Base-by-base conservation (phyloP, 1,140 invertebrate species). In the Zaprionus vittiger region DNA sequence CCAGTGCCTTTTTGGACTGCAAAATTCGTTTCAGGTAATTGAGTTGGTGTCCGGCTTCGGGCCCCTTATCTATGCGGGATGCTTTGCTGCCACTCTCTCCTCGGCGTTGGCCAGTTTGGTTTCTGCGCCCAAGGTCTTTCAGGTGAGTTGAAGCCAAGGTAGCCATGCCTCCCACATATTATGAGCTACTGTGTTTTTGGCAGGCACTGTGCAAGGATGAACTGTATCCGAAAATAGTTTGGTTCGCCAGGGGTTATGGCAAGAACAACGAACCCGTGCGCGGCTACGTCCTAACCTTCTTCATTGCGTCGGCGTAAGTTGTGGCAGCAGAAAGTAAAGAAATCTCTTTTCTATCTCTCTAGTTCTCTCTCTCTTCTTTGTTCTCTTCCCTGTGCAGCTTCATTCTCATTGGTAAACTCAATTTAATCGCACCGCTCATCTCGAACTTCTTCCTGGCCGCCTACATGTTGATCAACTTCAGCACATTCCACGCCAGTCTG, bases 371-470 rank as follows among this genome's bases (percentile, higher is more conserved):
- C 31, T 34, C 24, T 3, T 22, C 37, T 28, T 49, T 59, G 41
- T n/a, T 67, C 6, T 1, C 41, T 4, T 1, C 11, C 15, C 11
- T 4, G 47, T 81, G 62, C 68, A 91, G 83, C 56, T 93, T 91
- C 75, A 93, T 92, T 57, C 86, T 95, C 94, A 78, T 93, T 96
- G 97, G 96, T 81, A 96, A 98, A 87, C 93, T 99, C 37, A 98
- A 99, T 93, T 94, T 96, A 38, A 99, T 99, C 77, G 98, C 99
- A 34, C 98, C 98, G 5, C 94, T 99, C 61, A 99, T 99, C 76
- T 99, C 98, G 22, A 99, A 99, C 92, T 99, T 99, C 93, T 99
- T 99, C 94, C 94, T 99, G 83, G 98, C 98, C 77, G 98, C 98
- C 6, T 99, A 99, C 91, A 98, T 97, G 70, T 95, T 99, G 26